Conservation (phyloP, 2,797 vertebrate genomes). For the Pyrocephalus nanus region DNA sequence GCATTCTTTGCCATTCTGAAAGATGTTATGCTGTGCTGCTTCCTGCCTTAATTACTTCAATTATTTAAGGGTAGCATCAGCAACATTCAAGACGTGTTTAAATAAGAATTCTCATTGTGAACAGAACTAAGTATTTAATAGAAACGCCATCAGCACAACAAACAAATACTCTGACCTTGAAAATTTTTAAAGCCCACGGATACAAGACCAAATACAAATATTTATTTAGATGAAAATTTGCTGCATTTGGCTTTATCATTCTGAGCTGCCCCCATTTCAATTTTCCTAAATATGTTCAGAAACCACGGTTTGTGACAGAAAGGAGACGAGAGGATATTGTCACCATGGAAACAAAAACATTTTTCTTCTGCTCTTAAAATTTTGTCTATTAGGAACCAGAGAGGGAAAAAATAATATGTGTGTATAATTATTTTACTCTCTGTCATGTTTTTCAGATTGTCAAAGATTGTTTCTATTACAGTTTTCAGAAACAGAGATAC, state of each 20-base stretch:
- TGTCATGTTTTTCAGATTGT: slow-evolving; percentile 9
- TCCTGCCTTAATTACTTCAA: slow-evolving; percentile 25
- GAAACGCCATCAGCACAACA: slow-evolving; percentile 4
- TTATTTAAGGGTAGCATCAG: slow-evolving; percentile 31
- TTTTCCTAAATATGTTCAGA: slow-evolving; percentile 72
- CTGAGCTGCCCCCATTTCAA: slow-evolving; percentile 65
- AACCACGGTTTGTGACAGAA: slow-evolving; percentile 66
- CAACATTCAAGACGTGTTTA: slow-evolving; percentile 1
- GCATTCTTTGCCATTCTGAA: background rate
- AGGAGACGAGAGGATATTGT: slow-evolving; percentile 64
- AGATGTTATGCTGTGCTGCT: background rate
- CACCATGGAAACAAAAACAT: slow-evolving; percentile 77
- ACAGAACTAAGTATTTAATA: slow-evolving; percentile 40
- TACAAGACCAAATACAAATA: slow-evolving; percentile 65
- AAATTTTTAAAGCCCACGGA: slow-evolving; percentile 38
- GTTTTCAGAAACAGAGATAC: background rate
- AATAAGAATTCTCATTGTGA: slow-evolving; percentile 8
- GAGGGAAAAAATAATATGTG: slow-evolving; percentile 18
- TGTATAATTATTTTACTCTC: slow-evolving; percentile 49
- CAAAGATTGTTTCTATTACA: background rate
- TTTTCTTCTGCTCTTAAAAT: slow-evolving; percentile 70
- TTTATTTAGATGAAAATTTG: slow-evolving; percentile 71
- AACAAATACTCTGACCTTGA: slow-evolving; percentile 71
- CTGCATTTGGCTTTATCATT: slow-evolving; percentile 69
- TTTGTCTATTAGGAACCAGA: slow-evolving; percentile 66